Base-by-base conservation (phyloP, 2,888 invertebrate genomes). In the Hydrotaea cyrtoneurina region DNA sequence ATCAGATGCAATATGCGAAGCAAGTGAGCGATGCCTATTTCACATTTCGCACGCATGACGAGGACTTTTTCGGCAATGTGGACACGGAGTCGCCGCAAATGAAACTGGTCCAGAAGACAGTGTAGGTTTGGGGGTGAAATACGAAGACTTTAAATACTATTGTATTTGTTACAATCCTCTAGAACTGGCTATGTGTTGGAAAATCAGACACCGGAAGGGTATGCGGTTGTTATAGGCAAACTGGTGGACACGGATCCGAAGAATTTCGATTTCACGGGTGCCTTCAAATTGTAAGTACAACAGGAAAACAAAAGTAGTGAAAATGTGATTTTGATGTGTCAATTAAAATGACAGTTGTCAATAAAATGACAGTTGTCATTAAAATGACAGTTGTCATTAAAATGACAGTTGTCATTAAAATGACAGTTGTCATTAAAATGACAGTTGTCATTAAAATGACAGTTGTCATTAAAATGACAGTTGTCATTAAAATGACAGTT, bases 1-100 rank as follows among this genome's bases (percentile, higher is more conserved):
- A 94, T 87, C 95, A 95, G 86, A 92, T 95, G 71, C 96, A 95
- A 86, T 93, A 94, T 15, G 93, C 96, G 0, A 96, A 96, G 90
- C 92, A 93, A 64, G 95, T 95, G 11, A 93, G 96, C 36, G 96
- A 96, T 88, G 93, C 94, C 0, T 94, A 94, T 90, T 95, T 94
- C 87, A 96, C 96, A 0, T 92, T 95, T 2, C 93, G 94, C 87
- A 94, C 95, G 0, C 94, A 95, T 82, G 94, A 95, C 88, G 94
- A 94, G 0, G 94, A 94, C 86, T 93, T 95, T 88, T 96, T 96
- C 89, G 93, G 93, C 26, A 93, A 94, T 85, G 91, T 95, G 83
- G 93, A 94, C 86, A 90, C 93, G 0, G 91, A 93, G 0, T 92
- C 93, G 7, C 91, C 93, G 13, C 93, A 93, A 39, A 87, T 94